Conservation (phyloP, 2,797 vertebrate species). For the Leptodactylus fallax region DNA sequence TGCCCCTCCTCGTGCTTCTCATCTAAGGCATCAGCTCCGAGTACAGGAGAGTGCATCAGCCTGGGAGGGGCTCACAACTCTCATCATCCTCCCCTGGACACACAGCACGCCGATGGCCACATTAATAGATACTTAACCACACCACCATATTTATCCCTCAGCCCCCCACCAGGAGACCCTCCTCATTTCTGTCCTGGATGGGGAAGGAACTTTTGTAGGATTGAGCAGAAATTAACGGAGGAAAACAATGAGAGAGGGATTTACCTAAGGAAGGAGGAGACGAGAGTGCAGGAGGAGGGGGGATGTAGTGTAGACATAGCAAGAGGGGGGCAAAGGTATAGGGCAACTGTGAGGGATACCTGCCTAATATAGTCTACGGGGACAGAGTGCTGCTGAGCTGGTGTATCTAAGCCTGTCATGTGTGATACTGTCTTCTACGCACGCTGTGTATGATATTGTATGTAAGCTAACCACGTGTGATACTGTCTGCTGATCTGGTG, state of each 20-base stretch:
- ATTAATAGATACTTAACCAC: slow-evolving; percentile 50
- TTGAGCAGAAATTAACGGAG: neutral
- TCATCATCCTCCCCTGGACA: slow-evolving; percentile 34
- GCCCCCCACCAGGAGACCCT: neutral
- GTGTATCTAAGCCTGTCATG: neutral
- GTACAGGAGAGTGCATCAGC: neutral
- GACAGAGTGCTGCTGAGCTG: no score
- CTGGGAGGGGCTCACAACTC: slow-evolving; percentile 37
- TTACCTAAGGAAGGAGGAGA: neutral
- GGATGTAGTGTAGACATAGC: neutral
- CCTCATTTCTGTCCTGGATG: neutral
- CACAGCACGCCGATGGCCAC: neutral
- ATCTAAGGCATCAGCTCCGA: slow-evolving; percentile 29
- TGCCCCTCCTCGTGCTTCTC: slow-evolving; percentile 5
- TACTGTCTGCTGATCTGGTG: neutral
- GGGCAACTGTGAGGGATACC: neutral
- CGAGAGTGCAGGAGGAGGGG: no score
- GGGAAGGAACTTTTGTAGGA: neutral
- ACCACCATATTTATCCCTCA: neutral
- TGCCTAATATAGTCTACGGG: neutral
- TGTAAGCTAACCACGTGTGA: neutral
- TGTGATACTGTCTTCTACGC: neutral
- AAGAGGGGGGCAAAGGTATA: neutral
- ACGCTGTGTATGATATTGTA: neutral
- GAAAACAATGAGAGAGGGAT: neutral